phyloP scores from a whole-genome alignment of 64 coral and sea anemone species.

The Platygyra sinensis region DNA sequence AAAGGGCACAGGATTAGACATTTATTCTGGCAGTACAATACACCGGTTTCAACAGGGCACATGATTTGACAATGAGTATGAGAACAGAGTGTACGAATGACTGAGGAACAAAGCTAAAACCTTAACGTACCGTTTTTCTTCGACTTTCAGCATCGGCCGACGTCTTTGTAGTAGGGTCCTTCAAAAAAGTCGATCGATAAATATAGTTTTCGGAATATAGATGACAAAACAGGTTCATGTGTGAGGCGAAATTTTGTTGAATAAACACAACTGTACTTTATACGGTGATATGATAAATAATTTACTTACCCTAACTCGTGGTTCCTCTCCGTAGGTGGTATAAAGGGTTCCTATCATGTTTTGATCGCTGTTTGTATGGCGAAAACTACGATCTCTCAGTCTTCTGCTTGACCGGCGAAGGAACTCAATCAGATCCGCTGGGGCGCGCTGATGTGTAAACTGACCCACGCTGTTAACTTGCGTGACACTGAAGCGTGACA shows the following conservation, averaged over 20 bases:
- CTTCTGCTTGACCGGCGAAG: not conserved
- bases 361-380: not conserved
- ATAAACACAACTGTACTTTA: not conserved
- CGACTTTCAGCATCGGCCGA: slow-evolving; percentile 15
- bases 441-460: not conserved
- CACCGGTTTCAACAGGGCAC: no score
- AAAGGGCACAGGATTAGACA: no score
- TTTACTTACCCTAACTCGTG: slow-evolving; percentile 13
- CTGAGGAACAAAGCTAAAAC: not conserved
- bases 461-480: not conserved
- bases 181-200: slow-evolving; percentile 13
- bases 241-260: not conserved
- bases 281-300: slow-evolving; percentile 20
- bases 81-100: not conserved
- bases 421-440: not conserved
- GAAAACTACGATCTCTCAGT: not conserved
- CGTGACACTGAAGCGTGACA: slow-evolving; percentile 8
- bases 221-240: slow-evolving; percentile 12
- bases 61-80: not conserved
- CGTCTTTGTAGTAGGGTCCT: slow-evolving; percentile 5
- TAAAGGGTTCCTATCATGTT: slow-evolving; percentile 19
- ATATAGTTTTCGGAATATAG: no score
- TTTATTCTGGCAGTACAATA: no score
- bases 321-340: slow-evolving; percentile 29
- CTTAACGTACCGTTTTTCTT: slow-evolving; percentile 33